Evolutionary conservation across 2,888 invertebrate species (phyloP).

Genomic region (Cryptus armator): DNA sequence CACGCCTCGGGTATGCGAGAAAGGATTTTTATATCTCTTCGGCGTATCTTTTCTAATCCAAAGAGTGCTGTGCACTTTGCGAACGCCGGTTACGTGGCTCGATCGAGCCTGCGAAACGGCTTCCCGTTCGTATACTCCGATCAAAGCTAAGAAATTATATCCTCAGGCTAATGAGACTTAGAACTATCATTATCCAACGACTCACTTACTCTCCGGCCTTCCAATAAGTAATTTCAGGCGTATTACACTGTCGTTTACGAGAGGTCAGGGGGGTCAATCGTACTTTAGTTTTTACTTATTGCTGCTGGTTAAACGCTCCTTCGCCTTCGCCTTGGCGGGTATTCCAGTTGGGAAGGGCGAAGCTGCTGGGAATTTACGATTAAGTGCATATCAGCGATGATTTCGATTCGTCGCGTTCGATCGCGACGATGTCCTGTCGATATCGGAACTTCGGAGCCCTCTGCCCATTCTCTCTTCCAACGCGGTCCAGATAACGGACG

Average conservation of each 20-base stretch:
- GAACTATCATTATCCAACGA: constrained; percentile 64
- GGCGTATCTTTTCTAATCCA: constrained; percentile 59
- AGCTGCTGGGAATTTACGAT: constrained; percentile 19
- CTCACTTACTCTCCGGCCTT: constrained; percentile 55
- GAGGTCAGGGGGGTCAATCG: neutral
- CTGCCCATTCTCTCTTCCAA: constrained; percentile 28
- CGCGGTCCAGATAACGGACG: constrained; percentile 66
- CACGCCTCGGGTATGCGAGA: constrained; percentile 44
- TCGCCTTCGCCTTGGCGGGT: neutral
- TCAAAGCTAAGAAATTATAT: constrained; percentile 49
- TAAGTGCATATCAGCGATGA: constrained; percentile 10
- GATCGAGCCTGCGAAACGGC: constrained; percentile 30
- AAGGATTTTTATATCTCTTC: constrained; percentile 52
- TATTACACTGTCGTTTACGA: constrained; percentile 18
- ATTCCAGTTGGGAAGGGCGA: neutral
- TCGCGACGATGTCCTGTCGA: constrained; percentile 54
- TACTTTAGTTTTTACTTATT: constrained; percentile 24
- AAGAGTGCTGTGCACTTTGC: constrained; percentile 27
- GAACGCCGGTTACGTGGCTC: constrained; percentile 16
- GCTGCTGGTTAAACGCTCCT: constrained; percentile 1
- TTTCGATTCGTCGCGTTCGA: constrained; percentile 54
- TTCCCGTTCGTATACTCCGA: constrained; percentile 28
- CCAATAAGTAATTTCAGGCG: constrained; percentile 40
- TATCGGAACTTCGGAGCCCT: constrained; percentile 58
- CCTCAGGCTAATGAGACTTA: constrained; percentile 54